Base-by-base conservation (phyloP, 2,113 vertebrate species). In the Tupaia tana region DNA sequence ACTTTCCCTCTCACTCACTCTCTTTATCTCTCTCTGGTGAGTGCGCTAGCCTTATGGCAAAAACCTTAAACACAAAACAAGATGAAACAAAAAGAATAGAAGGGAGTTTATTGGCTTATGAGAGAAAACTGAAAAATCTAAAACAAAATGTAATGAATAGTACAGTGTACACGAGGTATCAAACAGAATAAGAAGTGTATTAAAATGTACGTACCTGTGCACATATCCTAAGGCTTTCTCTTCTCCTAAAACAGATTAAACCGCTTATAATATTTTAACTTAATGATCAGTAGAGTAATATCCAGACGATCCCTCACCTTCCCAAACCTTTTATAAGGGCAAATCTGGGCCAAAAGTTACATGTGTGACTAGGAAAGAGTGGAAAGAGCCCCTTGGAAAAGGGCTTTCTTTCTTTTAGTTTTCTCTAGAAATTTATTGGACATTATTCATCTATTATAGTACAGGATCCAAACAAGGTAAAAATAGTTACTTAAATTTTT, bases 221-320 rank as follows among this genome's bases (percentile, higher is more conserved):
- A n/a, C 11, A 9, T 77, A 31, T 24, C 20, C 95, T 73, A 94
- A 73, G 20, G 59, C 29, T 84, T 90, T 67, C 31, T 90, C 43
- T 67, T 93, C 25, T 64, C 16, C 52, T 59, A 92, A 88, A 73
- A 73, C 15, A 91, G 67, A 84, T 81, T 13, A 92, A 56, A 13
- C 52, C 80, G 91, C 63, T 67, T 79, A 43, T 22, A 86, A 83
- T 34, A 29, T 89, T 93, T 64, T 85, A 52, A 78, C 77, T 52
- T 64, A 70, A 87, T 13, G 63, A 75, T 25, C 56, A 66, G n/a
- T 4, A 74, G 13, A 89, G 31, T 70, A 89, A 75, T 5, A 83
- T 27, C 29, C 85, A 18, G 27, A 82, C 31, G 85, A 78, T 54
- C 1, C 18, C 22, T 70, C 64, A 31, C 22, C 58, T 86, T 71